phyloP scores from a whole-genome alignment of 2,797 vertebrate species.

The Sarcoramphus papa region DNA sequence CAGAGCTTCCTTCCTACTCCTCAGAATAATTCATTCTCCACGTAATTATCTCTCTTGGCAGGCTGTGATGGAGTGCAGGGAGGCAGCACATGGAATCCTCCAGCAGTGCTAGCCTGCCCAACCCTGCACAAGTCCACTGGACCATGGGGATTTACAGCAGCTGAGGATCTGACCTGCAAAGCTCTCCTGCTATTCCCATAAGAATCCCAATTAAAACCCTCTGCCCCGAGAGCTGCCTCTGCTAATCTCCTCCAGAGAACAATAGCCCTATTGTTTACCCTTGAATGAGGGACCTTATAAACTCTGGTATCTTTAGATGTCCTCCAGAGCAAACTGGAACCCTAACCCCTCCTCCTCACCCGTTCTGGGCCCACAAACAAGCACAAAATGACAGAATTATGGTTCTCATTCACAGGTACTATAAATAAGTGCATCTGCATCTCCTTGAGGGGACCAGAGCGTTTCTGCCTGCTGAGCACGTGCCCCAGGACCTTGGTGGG shows the following conservation, averaged over 20 bases:
- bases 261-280: not conserved
- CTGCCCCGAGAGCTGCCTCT: not conserved
- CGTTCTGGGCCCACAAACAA: not conserved
- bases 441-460: not conserved
- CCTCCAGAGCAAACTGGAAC: not conserved
- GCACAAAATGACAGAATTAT: not conserved
- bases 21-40: not conserved
- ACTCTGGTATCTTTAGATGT: not conserved
- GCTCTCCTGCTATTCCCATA: not conserved
- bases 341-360: not conserved
- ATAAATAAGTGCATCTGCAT: not conserved
- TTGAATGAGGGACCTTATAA: not conserved
- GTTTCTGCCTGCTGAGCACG: not conserved
- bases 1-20: not conserved
- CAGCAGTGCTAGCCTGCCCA: not conserved
- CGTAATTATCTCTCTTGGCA: constrained; percentile 8
- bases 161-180: not conserved
- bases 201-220: constrained; percentile 18
- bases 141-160: not conserved
- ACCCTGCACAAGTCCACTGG: not conserved
- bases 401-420: not conserved
- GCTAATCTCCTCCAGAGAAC: constrained; percentile 14
- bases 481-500: accelerated
- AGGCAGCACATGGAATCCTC: not conserved
- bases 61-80: not conserved